Conservation (phyloP, 1,140 invertebrate genomes). For the Diabrotica virgifera region DNA sequence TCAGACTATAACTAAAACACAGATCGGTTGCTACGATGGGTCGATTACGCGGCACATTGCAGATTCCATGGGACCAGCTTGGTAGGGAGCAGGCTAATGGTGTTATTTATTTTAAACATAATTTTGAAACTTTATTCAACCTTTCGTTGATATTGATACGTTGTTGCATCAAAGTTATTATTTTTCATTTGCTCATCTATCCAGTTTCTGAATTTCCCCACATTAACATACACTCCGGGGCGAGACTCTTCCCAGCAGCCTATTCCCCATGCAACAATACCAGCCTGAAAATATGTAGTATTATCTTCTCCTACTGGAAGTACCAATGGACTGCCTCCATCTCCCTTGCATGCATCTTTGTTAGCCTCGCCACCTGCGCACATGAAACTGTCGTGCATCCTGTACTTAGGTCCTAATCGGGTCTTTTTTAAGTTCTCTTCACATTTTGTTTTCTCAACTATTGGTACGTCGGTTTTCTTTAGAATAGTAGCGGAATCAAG, state of each 20-base stretch:
- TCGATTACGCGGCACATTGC: too few species aligned
- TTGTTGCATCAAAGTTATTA: conserved; percentile 18
- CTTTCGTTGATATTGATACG: not conserved
- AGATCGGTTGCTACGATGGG: too few species aligned
- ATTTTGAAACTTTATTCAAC: not conserved
- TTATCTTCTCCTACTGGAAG: conserved; percentile 48
- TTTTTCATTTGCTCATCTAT: conserved; percentile 37
- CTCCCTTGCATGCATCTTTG: conserved; percentile 65
- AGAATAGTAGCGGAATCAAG: conserved; percentile 38
- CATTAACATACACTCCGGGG: conserved; percentile 48
- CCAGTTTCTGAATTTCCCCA: conserved; percentile 39
- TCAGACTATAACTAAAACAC: too few species aligned
- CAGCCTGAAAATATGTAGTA: conserved; percentile 49
- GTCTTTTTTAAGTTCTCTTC: conserved; percentile 56
- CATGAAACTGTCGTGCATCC: conserved; percentile 65
- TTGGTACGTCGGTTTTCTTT: conserved; percentile 66
- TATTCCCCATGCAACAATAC: conserved; percentile 55
- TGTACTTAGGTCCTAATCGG: conserved; percentile 59
- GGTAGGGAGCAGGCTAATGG: too few species aligned
- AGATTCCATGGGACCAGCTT: too few species aligned
- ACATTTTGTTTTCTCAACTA: conserved; percentile 57
- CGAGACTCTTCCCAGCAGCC: conserved; percentile 55
- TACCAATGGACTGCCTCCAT: conserved; percentile 55
- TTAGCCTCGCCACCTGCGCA: conserved; percentile 70
- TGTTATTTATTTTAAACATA: too few species aligned